Base-by-base conservation (phyloP, 2,113 vertebrate species). In the Plotosus lineatus region DNA sequence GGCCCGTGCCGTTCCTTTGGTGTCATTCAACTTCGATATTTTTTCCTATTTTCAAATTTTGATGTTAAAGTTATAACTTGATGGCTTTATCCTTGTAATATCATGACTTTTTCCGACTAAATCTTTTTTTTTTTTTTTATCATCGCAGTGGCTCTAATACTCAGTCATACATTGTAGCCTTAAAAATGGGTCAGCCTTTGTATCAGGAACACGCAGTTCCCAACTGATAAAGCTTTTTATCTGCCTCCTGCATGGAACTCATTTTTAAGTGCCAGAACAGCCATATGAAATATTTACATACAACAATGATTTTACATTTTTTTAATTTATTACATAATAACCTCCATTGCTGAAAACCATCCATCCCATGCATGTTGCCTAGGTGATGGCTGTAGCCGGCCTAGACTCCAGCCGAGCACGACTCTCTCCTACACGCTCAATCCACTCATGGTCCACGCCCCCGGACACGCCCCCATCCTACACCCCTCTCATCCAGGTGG, bases 381-480 rank as follows among this genome's bases (percentile, higher is more conserved):
- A 99, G 97, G 95, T 99, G 68, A 97, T 97, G 96, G 97, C 95
- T 0, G 95, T 97, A 23, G 96, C 96, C 0, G 96, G 97, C 68
- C 90, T 98, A n/a, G 96, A 98, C 82, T 92, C 95, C 77, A 96
- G 93, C 86, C 95, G 93, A 90, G 90, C 95, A 44, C 95, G 92
- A 46, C 91, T 95, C 75, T 98, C 98, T 0, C 96, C 98, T 0
- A 95, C 95, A 14, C 95, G 94, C 69, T 98, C 97, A 0, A 94
- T 95, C 0, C 92, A 93, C 56, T 98, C 96, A 1, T 98, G 98
- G 97, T 96, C 94, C 82, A 98, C 97, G 0, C 97, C 97, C 0
- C 97, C 97, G 0, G 93, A 95, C 2, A 98, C 96, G 2, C 97
- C 97, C 33, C 93, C 94, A 0, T 92, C 92, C 81, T 98, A 98